Evolutionary conservation across 2,888 invertebrate genomes (phyloP), one percentile per base, ranked within the genome.

Genomic region (Rhamnusium bicolor): DNA sequence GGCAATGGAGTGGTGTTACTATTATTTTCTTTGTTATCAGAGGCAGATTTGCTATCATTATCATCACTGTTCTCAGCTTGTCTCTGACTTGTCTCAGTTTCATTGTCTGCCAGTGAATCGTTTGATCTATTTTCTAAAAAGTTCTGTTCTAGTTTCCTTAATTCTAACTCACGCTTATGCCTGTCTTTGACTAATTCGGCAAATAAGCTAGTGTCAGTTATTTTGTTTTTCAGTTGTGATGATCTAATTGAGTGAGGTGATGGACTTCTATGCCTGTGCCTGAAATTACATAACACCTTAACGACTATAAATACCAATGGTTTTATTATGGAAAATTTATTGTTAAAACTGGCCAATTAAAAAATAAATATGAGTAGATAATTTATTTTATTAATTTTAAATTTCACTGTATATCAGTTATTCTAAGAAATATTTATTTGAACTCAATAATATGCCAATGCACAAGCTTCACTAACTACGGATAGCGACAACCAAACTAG

Each of bases 181-280:
- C 94, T 92, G 84, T 95, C 95, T 84, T 96, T 96, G 12, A 96
- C 95, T 74, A 97, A 90, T 88, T 96, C 96, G 0, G 96, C 96
- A 86, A 97, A 97, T 10, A 97, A 90, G 85, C 96, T 96, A 7
- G 96, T 96, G 82, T 96, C 95, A 67, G 94, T 94, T 84, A 96
- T 95, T 86, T 96, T 96, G 83, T 95, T 94, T 79, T 93, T 92
- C 77, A 93, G 90, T 85, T 92, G 92, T 69, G 93, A 91, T 77
- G 90, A 91, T 66, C 86, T 84, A 47, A 88, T 84, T 14, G 88
- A 87, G 77, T 87, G 88, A 0, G 88, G 87, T 1, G 88, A 87
- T 1, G 88, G 88, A 78, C 88, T 88, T 76, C 85, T 82, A 62
- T 82, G 79, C 29, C 77, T 80, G 71, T 84, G 83, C 65, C 84